Percentiles rank a stretch among this genome's conserved stretches.
Conservation (phyloP, 2,797 vertebrate genomes). For the Halcyon leucocephala region DNA sequence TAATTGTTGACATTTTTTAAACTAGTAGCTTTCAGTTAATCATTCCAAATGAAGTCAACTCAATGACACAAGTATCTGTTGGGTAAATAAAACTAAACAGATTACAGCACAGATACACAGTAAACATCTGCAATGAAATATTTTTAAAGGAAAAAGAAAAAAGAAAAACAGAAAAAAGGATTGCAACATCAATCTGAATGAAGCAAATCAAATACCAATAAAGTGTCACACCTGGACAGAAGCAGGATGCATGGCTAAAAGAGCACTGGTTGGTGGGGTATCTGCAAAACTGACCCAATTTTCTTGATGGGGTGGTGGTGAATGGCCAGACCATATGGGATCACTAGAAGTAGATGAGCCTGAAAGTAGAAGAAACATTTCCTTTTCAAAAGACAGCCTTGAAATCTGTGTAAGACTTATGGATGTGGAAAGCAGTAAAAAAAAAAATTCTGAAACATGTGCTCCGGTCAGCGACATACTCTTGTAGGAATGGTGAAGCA, state of each 20-base stretch:
- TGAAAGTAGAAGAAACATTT: constrained; percentile 72
- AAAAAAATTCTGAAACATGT: neutral
- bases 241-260: constrained; percentile 95
- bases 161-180: neutral
- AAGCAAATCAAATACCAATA: constrained; percentile 85
- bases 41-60: constrained; percentile 28
- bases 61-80: constrained; percentile 32
- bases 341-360: constrained; percentile 89
- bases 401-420: neutral
- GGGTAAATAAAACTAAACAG: constrained; percentile 29
- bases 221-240: constrained; percentile 96
- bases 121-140: constrained; percentile 63
- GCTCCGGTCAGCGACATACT: neutral
- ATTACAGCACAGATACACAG: constrained; percentile 52
- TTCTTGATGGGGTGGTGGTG: constrained; percentile 95
- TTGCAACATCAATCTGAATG: constrained; percentile 74
- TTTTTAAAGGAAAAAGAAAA: neutral
- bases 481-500: neutral
- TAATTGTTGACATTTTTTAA: neutral
- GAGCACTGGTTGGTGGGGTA: constrained; percentile 95
- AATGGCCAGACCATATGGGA: constrained; percentile 93
- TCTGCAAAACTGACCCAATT: constrained; percentile 99
- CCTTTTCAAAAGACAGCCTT: constrained; percentile 27
- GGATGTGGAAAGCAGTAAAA: neutral
- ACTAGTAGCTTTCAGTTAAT: constrained; percentile 10